A percentile compares a stretch with the other conserved stretches of the same genome.
Evolutionary conservation across 2,113 vertebrate species (phyloP).

Genomic region (Gadus macrocephalus): DNA sequence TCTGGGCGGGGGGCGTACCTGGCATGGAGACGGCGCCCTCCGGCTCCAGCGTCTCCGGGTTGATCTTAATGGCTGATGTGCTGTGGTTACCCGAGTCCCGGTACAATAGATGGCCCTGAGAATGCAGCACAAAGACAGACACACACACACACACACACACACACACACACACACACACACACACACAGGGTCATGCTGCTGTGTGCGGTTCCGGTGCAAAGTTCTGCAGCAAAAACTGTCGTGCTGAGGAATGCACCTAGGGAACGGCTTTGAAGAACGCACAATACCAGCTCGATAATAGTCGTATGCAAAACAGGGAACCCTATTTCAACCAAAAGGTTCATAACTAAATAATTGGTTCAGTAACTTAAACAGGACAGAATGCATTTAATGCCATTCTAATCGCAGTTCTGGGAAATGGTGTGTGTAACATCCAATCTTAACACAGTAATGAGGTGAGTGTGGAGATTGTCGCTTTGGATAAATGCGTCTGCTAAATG

Average conservation of each 20-base stretch:
- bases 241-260: too few species aligned
- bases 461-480: neutral
- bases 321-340: neutral
- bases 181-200: too few species aligned
- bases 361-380: too few species aligned
- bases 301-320: too few species aligned
- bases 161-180: too few species aligned
- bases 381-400: too few species aligned
- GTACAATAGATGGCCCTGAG: constrained; percentile 92
- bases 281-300: neutral
- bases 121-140: neutral
- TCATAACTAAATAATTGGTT: neutral
- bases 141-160: too few species aligned
- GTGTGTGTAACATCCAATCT: neutral
- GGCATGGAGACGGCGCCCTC: constrained; percentile 90
- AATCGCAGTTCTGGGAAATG: too few species aligned
- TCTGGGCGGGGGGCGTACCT: constrained; percentile 67
- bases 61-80: constrained; percentile 93
- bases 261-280: neutral
- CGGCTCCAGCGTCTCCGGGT: constrained; percentile 95
- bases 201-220: too few species aligned
- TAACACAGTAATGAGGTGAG: neutral
- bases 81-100: constrained; percentile 92
- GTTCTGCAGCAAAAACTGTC: too few species aligned
- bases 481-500: too few species aligned